These are phyloP conservation scores for Lepidocyrtoides sp. DNA, from an alignment of 2,888 invertebrate genomes.

Conservation along the genomic window DNA sequence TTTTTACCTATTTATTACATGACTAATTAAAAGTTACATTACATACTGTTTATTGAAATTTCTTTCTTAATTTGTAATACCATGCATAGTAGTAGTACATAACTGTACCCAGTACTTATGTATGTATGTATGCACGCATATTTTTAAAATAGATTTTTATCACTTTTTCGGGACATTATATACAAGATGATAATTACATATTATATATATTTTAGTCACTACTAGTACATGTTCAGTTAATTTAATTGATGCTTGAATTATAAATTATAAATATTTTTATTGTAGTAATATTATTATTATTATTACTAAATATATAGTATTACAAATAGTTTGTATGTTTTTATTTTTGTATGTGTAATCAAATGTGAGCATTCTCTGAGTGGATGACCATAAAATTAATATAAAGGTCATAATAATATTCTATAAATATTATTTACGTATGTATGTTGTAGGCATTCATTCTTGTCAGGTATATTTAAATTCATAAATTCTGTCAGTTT, in stretches of 20 bases:
- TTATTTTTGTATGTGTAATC: slow-evolving; percentile 45
- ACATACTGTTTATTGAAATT: not conserved
- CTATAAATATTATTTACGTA: no score
- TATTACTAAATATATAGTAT: no score
- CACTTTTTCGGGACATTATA: slow-evolving; percentile 26
- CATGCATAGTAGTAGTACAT: slow-evolving; percentile 32
- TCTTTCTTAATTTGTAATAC: slow-evolving; percentile 7
- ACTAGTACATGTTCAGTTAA: no score
- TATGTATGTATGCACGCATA: not conserved
- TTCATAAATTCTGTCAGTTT: not conserved
- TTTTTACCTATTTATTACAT: no score
- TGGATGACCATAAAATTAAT: slow-evolving; percentile 22
- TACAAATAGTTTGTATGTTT: slow-evolving; percentile 45
- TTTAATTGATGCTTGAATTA: not conserved
- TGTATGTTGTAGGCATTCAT: slow-evolving; percentile 21
- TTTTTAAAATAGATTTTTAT: slow-evolving; percentile 44
- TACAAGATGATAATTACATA: not conserved
- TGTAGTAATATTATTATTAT: not conserved
- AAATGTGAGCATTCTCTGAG: slow-evolving; percentile 54
- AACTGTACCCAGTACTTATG: not conserved
- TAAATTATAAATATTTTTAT: no score
- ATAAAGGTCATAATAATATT: no score
- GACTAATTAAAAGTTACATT: no score
- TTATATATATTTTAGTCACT: not conserved
- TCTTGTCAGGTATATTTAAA: not conserved